A percentile compares a stretch with the other conserved stretches of the same genome.
These are phyloP conservation scores for Damaliscus lunatus DNA, from an alignment of 2,113 vertebrate genomes.

Conservation along the genomic window DNA sequence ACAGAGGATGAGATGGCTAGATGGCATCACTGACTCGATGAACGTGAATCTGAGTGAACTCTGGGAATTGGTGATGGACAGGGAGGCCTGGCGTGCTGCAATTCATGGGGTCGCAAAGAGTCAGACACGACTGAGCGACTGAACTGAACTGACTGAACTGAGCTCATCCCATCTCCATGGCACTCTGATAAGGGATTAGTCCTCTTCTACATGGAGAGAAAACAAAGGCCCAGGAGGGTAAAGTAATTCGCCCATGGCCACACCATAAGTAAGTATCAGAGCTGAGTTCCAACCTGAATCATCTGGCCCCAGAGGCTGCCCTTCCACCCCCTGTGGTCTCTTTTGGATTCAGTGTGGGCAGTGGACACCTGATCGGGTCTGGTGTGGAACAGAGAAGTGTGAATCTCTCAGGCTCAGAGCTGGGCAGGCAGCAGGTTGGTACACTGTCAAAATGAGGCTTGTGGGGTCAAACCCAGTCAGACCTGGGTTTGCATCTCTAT, in stretches of 20 bases:
- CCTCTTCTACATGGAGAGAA: neutral
- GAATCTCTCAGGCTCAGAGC: too few species aligned
- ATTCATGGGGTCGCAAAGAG: too few species aligned
- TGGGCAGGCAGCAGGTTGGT: neutral
- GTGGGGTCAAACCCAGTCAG: too few species aligned
- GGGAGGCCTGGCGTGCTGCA: too few species aligned
- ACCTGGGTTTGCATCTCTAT: neutral
- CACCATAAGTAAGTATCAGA: fast-evolving
- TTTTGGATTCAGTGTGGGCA: neutral
- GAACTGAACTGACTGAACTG: too few species aligned
- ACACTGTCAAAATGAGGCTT: neutral
- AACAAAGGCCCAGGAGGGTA: neutral
- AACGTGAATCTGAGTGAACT: too few species aligned
- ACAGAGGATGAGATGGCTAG: too few species aligned
- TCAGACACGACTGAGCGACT: too few species aligned
- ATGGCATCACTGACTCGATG: too few species aligned
- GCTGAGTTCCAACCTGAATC: neutral
- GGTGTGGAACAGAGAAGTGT: fast-evolving
- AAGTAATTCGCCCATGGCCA: neutral
- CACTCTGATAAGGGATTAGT: neutral
- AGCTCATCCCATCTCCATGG: neutral
- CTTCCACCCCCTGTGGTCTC: too few species aligned
- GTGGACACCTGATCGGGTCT: neutral
- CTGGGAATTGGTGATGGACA: too few species aligned
- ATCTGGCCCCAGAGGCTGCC: neutral